Conservation (phyloP, 1,140 invertebrate genomes). For the Drosophila kohkoa region DNA sequence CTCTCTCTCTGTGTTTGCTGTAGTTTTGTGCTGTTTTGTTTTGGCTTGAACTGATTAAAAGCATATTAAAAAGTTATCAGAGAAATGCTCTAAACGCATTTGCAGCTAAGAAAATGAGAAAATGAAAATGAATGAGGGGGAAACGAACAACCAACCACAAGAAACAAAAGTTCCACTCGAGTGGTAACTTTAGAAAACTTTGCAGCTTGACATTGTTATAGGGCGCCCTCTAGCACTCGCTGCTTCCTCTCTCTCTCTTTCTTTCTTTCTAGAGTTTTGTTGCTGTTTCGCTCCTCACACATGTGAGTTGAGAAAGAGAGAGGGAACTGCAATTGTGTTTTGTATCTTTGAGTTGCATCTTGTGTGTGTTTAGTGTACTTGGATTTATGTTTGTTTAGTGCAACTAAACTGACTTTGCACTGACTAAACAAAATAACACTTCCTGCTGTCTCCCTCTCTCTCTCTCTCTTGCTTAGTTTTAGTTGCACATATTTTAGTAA, state of each 20-base stretch:
- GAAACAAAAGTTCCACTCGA: slow-evolving; percentile 30
- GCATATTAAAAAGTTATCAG: slow-evolving; percentile 78
- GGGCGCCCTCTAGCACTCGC: background rate
- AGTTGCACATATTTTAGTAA: slow-evolving; percentile 80
- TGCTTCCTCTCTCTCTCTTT: background rate
- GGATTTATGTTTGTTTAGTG: slow-evolving; percentile 64
- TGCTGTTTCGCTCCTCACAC: background rate
- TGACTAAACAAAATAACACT: slow-evolving; percentile 71
- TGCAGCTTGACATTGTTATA: slow-evolving; percentile 18
- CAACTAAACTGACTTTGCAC: slow-evolving; percentile 79
- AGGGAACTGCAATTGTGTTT: slow-evolving; percentile 52
- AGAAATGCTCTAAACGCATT: slow-evolving; percentile 49
- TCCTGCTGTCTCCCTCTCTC: slow-evolving; percentile 8
- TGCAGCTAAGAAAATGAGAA: slow-evolving; percentile 23
- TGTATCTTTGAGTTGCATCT: slow-evolving; percentile 35
- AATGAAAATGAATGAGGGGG: slow-evolving; percentile 13
- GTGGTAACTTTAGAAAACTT: slow-evolving; percentile 25
- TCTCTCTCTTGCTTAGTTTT: slow-evolving; percentile 14
- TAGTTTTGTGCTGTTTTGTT: slow-evolving; percentile 8
- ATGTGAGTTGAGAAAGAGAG: slow-evolving; percentile 18
- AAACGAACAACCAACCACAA: slow-evolving; percentile 3
- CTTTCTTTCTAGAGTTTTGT: too few relatives aligned
- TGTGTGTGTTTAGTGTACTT: slow-evolving; percentile 47
- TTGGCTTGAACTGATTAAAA: slow-evolving; percentile 70
- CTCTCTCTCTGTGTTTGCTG: slow-evolving; percentile 6